Evolutionary conservation across 2,113 vertebrate species (phyloP), one percentile per base, ranked within the genome.

Genomic region (Epinephelus moara): DNA sequence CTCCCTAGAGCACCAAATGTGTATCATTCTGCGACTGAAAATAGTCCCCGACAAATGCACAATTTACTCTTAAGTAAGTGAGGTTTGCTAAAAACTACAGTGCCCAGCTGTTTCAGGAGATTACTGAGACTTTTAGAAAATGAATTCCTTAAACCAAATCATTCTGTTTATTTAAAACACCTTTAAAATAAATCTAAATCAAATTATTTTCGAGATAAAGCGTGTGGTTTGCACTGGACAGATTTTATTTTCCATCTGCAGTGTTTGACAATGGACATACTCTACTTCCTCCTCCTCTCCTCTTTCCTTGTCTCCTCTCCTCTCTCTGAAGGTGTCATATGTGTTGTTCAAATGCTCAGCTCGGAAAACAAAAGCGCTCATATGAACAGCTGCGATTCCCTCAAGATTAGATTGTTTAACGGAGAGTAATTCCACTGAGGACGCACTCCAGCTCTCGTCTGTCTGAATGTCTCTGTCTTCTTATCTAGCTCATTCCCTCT

Each of bases 291-390:
- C 19, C 23, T 45, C 30, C 7, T 66, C 45, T 64, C 25, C 37
- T 69, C 30, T 23, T 4, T 57, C 47, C 33, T 70, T 15, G 0
- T 33, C 33, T 68, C 19, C 62, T 76, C 15, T 40, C 27, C 37
- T 47, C 19, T 50, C 23, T 53, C 47, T 68, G 10, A 81, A 19
- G 1, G 61, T 40, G 50, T 68, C 68, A 33, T 3, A 4, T 25
- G 23, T 37, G 15, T 59, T 3, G 53, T 14, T 21, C 27, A 40
- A 73, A 64, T 2, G 7, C 11, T 59, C 3, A 37, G 25, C 47
- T 70, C 49, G 37, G 56, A 42, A 42, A 81, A 82, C 37, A 50
- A 49, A 87, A 49, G 47, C 12, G 23, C n/a, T 55, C 47, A n/a
- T 63, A 53, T 62, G 6, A 62, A 73, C 0, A 27, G 27, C 73